phyloP scores from a whole-genome alignment of 2,113 vertebrate genomes.

The Picathartes gymnocephalus region DNA sequence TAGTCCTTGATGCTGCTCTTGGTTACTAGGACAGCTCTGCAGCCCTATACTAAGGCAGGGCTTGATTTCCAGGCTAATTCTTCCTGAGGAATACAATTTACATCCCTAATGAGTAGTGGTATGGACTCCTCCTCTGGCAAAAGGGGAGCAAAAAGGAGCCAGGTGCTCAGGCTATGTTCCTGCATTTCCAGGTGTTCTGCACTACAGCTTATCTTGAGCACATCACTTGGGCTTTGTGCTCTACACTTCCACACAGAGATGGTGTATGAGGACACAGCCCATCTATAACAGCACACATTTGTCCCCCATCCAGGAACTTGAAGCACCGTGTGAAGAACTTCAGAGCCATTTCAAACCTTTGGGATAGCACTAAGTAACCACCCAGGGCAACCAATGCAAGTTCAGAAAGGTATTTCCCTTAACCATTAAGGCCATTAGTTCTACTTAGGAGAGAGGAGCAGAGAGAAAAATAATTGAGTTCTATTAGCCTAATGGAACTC shows the following conservation, averaged over 20 bases:
- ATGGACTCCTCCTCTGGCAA: not conserved
- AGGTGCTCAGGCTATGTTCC: not conserved
- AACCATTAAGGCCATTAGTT: not conserved
- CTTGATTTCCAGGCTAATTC: not conserved
- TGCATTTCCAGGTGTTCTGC: not conserved
- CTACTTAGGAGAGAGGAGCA: not conserved
- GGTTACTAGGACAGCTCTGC: not conserved
- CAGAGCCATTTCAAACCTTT: not conserved
- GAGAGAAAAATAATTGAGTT: not conserved
- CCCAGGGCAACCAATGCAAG: not conserved
- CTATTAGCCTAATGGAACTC: not conserved
- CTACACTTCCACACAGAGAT: not conserved
- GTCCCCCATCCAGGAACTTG: not conserved
- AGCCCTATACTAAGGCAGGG: not conserved
- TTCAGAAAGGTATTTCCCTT: not conserved
- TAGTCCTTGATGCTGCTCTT: not conserved
- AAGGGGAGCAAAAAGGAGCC: not conserved
- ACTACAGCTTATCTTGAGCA: not conserved
- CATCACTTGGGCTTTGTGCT: not conserved
- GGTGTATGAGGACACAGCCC: not conserved
- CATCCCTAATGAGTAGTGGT: not conserved
- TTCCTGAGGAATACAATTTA: not conserved
- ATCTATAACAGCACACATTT: not conserved
- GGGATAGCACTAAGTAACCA: not conserved
- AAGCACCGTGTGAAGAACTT: not conserved